These are phyloP conservation scores for Halcyon malimbica DNA, from an alignment of 2,113 vertebrate genomes.

Conservation along the genomic window DNA sequence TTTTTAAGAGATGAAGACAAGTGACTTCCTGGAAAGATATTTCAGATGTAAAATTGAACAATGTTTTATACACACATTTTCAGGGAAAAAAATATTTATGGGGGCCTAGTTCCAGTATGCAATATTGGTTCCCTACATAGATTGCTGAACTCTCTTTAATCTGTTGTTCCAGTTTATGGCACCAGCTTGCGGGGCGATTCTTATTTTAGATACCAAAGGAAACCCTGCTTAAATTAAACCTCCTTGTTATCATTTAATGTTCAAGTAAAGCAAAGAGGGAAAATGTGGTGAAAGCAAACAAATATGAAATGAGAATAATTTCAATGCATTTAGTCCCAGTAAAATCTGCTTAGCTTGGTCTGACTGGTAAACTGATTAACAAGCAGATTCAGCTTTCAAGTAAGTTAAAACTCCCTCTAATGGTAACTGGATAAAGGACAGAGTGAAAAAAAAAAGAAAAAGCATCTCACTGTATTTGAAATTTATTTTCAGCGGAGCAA, in stretches of 20 bases:
- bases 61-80: neutral
- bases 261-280: neutral
- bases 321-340: neutral
- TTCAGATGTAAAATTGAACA: neutral
- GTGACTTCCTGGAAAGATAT: neutral
- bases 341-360: neutral
- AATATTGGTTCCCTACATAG: neutral
- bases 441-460: neutral
- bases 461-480: neutral
- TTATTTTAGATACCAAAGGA: neutral
- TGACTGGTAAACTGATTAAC: neutral
- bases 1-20: neutral
- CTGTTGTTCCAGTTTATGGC: neutral
- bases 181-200: neutral
- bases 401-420: constrained; percentile 49
- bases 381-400: neutral
- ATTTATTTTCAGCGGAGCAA: neutral
- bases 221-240: neutral
- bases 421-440: neutral
- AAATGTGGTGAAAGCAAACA: neutral
- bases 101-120: neutral
- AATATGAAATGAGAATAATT: neutral
- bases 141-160: neutral
- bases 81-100: neutral
- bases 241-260: neutral